These are phyloP conservation scores for Chaenodraco wilsoni DNA, from an alignment of 2,797 vertebrate genomes.

Conservation along the genomic window DNA sequence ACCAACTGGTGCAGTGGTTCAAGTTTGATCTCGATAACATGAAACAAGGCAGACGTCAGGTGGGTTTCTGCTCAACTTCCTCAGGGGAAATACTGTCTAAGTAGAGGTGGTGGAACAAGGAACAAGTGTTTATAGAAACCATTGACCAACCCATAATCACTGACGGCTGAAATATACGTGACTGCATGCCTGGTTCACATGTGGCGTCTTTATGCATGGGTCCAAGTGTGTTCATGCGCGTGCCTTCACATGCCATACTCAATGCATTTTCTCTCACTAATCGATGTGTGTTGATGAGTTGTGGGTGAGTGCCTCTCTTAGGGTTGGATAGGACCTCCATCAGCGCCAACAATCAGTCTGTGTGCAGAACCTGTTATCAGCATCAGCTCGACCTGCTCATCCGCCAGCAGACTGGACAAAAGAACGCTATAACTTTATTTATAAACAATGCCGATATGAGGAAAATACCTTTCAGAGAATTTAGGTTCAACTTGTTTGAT, in stretches of 20 bases:
- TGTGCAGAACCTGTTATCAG: no score
- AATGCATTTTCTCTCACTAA: no score
- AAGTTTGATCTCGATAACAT: neutral
- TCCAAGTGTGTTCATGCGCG: neutral
- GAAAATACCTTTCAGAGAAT: neutral
- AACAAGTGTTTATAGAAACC: constrained; percentile 20
- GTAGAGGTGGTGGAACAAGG: neutral
- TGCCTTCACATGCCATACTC: neutral
- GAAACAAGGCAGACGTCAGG: neutral
- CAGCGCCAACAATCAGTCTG: no score
- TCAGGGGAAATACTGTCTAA: constrained; percentile 14
- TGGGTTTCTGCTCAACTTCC: constrained; percentile 8
- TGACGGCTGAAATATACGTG: constrained; percentile 22
- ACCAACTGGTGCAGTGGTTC: neutral
- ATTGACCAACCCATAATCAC: constrained; percentile 30
- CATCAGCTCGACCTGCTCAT: no score
- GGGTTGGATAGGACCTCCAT: no score
- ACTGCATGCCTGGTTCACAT: neutral
- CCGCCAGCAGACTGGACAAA: neutral
- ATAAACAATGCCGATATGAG: rapidly evolving
- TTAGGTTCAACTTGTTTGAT: neutral
- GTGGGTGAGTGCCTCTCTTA: no score
- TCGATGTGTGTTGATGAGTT: no score
- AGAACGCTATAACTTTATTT: neutral
- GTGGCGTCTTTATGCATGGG: neutral